Conservation (phyloP, 1,140 invertebrate species). For the Proales similis region DNA sequence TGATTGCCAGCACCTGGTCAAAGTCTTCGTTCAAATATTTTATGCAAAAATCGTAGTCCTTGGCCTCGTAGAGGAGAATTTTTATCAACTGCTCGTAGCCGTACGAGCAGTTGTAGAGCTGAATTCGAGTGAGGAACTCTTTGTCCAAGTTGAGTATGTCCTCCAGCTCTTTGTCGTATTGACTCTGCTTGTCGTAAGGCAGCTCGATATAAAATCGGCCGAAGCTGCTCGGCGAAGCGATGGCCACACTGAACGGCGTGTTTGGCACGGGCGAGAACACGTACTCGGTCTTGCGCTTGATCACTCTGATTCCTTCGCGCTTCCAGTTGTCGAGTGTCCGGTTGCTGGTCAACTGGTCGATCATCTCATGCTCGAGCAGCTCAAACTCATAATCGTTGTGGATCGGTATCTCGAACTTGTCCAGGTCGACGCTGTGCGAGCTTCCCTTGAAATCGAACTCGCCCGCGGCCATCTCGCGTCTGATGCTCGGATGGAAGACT, state of each 20-base stretch:
- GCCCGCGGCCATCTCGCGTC: slow-evolving; percentile 9
- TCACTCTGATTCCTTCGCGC: slow-evolving; percentile 34
- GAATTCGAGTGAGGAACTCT: slow-evolving; percentile 9
- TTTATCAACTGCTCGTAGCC: slow-evolving; percentile 1
- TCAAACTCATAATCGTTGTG: slow-evolving; percentile 25
- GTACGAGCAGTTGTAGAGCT: slow-evolving; percentile 36
- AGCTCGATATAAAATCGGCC: slow-evolving; percentile 31
- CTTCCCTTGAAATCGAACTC: slow-evolving; percentile 32
- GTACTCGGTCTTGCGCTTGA: slow-evolving; percentile 22
- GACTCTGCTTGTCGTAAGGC: slow-evolving; percentile 1
- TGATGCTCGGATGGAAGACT: slow-evolving; percentile 37
- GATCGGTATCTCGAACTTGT: slow-evolving; percentile 34
- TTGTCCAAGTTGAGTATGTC: slow-evolving; percentile 19
- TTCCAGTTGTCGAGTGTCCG: slow-evolving; percentile 32
- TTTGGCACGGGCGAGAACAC: slow-evolving; percentile 13
- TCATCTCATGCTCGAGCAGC: slow-evolving; percentile 30
- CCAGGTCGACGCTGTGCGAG: slow-evolving; percentile 29
- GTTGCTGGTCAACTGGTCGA: slow-evolving; percentile 26
- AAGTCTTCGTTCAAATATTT: slow-evolving; percentile 15
- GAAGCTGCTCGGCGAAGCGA: slow-evolving; percentile 32
- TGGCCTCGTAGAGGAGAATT: not conserved
- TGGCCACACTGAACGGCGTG: slow-evolving; percentile 29
- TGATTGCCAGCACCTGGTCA: slow-evolving; percentile 30
- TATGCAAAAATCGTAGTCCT: slow-evolving; percentile 17
- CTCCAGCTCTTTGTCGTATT: not conserved